Percentiles rank a stretch among this genome's conserved stretches.
These are phyloP conservation scores for Anticlea derivata DNA, from an alignment of 2,888 invertebrate genomes.

Conservation along the genomic window DNA sequence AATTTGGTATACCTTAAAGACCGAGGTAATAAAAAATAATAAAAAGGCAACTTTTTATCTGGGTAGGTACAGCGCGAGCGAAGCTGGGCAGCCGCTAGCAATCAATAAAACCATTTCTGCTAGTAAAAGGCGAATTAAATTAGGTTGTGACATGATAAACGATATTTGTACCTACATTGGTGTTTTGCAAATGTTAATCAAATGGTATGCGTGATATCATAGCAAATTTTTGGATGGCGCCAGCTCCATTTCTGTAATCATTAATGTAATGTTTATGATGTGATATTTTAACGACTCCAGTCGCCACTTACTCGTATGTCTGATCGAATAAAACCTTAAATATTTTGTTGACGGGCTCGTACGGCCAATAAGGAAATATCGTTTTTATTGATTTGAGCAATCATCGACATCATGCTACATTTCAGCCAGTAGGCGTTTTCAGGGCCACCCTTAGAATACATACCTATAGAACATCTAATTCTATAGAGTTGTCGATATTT, in stretches of 20 bases:
- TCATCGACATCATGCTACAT: too few relatives aligned
- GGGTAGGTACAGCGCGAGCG: too few relatives aligned
- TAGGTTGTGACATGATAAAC: not conserved
- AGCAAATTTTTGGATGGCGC: constrained; percentile 14
- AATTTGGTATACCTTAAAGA: too few relatives aligned
- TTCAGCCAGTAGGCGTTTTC: too few relatives aligned
- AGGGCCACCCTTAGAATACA: too few relatives aligned
- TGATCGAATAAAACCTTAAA: constrained; percentile 9
- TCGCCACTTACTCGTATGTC: not conserved
- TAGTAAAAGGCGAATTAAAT: not conserved
- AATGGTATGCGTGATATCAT: constrained; percentile 17
- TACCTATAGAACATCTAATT: too few relatives aligned
- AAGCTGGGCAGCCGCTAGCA: too few relatives aligned
- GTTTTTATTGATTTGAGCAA: too few relatives aligned
- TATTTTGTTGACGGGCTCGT: constrained; percentile 3
- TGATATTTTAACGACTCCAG: not conserved
- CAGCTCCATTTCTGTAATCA: constrained; percentile 4
- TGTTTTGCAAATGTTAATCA: constrained; percentile 3
- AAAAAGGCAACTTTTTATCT: too few relatives aligned
- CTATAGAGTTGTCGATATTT: too few relatives aligned
- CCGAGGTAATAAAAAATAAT: too few relatives aligned
- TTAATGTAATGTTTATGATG: constrained; percentile 12
- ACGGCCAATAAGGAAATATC: not conserved
- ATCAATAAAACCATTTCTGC: too few relatives aligned
- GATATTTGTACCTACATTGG: not conserved